Base-by-base conservation (phyloP, 2,113 vertebrate species). In the Sciurus niger region DNA sequence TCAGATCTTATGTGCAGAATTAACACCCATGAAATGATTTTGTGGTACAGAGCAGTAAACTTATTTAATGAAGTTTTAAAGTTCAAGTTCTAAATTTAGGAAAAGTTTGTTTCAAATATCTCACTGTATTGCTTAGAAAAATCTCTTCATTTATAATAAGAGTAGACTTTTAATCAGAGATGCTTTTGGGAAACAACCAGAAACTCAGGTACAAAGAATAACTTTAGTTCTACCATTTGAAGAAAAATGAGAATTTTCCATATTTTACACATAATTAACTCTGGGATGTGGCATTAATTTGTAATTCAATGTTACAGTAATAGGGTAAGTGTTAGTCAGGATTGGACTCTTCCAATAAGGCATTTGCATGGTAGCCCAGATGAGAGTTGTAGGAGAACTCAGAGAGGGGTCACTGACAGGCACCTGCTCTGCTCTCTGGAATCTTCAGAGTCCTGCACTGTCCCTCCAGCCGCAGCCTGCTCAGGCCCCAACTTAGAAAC, bases 61-160 rank as follows among this genome's bases (percentile, higher is more conserved):
- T 51, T 80, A 9, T 93, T 46, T 55, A 55, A 91, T 70, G 22
- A 58, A 79, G 18, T 60, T 90, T 89, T 84, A 88, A 84, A 94
- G 93, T 96, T 92, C 55, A 89, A 18, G 11, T 91, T 80, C 70
- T 93, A 84, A 91, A 63, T 83, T 92, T 67, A 82, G 40, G 67
- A 6, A 51, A 72, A 60, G 37, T 78, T 77, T 22, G 48, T 88
- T 91, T 85, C 72, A n/a, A 80, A 83, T 89, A 77, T 82, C 72
- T 96, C 51, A 84, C 48, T 94, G 5, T 55, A 24, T 58, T 11
- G 1, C 77, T 60, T 94, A 89, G 85, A 90, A 80, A 67, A 67
- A 70, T 37, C 6, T 72, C n/a, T 95, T 87, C 48, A 55, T 72
- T 76, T 80, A 67, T 55, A 87, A 76, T 84, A 51, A 93, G 58